A percentile compares a stretch with the other conserved stretches of the same genome.
These are phyloP conservation scores for Bombus superbus DNA, from an alignment of 1,140 invertebrate species.

Conservation along the genomic window DNA sequence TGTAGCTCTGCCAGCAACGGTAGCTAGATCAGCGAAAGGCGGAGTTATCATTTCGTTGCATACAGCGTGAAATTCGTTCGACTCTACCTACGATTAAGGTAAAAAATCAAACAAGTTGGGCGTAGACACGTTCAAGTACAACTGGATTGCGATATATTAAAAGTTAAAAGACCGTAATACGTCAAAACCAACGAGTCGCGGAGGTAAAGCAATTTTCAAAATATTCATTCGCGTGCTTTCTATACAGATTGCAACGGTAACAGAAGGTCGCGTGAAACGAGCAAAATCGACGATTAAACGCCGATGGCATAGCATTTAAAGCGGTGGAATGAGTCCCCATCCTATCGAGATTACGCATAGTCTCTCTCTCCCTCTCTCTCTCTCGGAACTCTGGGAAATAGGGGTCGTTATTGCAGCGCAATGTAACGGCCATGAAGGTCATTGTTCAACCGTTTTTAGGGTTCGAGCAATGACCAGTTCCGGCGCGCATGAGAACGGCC, in stretches of 20 bases:
- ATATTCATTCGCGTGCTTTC: not conserved
- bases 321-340: conserved; percentile 58
- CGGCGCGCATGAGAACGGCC: conserved; percentile 78
- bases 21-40: not conserved
- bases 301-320: conserved; percentile 27
- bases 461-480: conserved; percentile 80
- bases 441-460: conserved; percentile 80
- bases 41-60: not conserved
- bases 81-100: too few relatives aligned
- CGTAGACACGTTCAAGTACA: not conserved
- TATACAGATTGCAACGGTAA: not conserved
- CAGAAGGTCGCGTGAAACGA: not conserved
- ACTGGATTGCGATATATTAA: not conserved
- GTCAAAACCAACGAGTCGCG: not conserved
- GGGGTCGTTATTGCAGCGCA: conserved; percentile 68
- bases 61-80: not conserved
- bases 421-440: conserved; percentile 77
- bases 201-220: not conserved
- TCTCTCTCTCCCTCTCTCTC: conserved; percentile 15
- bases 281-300: conserved; percentile 36
- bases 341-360: conserved; percentile 53
- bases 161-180: not conserved
- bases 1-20: too few relatives aligned
- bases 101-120: not conserved
- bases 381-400: conserved; percentile 58